Evolutionary conservation across 2,797 vertebrate species (phyloP).

Genomic region (Benthosema pterotum): DNA sequence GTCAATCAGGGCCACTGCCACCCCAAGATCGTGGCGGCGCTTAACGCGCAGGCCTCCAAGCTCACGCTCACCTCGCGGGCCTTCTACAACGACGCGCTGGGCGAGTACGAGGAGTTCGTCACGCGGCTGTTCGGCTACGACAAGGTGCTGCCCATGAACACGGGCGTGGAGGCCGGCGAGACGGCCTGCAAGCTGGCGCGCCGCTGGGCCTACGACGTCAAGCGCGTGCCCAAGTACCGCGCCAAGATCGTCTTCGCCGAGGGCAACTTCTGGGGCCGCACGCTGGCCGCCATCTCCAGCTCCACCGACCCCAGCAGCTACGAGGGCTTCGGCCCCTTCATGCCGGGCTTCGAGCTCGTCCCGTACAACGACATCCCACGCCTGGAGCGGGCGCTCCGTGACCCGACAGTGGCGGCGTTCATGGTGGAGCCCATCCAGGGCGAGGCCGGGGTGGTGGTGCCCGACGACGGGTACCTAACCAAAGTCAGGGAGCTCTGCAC

Average conservation of each 20-base stretch:
- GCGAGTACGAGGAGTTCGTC: conserved; percentile 89
- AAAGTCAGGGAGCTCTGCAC: conserved; percentile 93
- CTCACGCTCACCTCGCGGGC: conserved; percentile 92
- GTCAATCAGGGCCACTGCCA: conserved; percentile 97
- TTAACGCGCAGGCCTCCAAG: conserved; percentile 87
- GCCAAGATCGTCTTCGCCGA: conserved; percentile 95
- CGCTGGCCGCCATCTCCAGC: conserved; percentile 93
- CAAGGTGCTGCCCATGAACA: conserved; percentile 97
- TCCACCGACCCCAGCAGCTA: conserved; percentile 95
- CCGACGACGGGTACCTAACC: conserved; percentile 89
- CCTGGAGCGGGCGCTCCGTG: conserved; percentile 89
- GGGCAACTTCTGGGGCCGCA: conserved; percentile 98
- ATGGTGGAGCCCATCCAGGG: conserved; percentile 99
- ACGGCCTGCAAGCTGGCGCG: conserved; percentile 95
- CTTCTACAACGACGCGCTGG: conserved; percentile 91
- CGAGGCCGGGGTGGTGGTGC: conserved; percentile 94
- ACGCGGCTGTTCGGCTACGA: conserved; percentile 92
- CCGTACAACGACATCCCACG: conserved; percentile 91
- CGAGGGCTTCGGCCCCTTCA: conserved; percentile 94
- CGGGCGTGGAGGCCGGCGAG: conserved; percentile 95
- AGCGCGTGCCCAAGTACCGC: conserved; percentile 90
- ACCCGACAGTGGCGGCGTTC: conserved; percentile 91
- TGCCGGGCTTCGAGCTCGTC: conserved; percentile 93
- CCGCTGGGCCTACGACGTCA: conserved; percentile 93
- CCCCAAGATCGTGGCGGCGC: conserved; percentile 88